A percentile compares a stretch with the other conserved stretches of the same genome.
Evolutionary conservation across 1,140 invertebrate species (phyloP).

Genomic region (Drosophila sproati): DNA sequence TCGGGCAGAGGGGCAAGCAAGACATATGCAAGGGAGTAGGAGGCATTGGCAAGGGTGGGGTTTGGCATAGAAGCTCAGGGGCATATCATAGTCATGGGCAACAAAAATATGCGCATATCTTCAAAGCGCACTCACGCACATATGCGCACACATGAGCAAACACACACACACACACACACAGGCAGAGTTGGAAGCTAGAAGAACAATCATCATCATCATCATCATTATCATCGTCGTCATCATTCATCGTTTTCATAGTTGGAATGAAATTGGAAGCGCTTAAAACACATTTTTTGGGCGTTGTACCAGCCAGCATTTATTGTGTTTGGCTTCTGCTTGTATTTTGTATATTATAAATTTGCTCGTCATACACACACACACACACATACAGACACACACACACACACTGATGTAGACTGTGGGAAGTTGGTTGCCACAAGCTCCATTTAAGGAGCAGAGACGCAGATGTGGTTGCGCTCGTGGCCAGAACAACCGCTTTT

Average conservation of each 20-base stretch:
- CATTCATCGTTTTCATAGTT: slow-evolving; percentile 27
- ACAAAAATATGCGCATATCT: slow-evolving; percentile 38
- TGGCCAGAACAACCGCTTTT: neutral
- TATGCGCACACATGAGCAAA: neutral
- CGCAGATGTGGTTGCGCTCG: neutral
- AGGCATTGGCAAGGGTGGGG: neutral
- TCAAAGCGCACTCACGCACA: slow-evolving; percentile 26
- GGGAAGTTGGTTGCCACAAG: slow-evolving; percentile 12
- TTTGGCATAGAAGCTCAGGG: neutral
- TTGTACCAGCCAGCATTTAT: slow-evolving; percentile 25
- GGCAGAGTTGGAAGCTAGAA: neutral
- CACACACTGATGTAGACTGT: neutral
- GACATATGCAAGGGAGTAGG: neutral
- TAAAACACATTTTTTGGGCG: slow-evolving; percentile 43
- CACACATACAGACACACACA: slow-evolving; percentile 16
- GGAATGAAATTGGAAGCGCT: slow-evolving; percentile 21
- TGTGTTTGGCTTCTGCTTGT: slow-evolving; percentile 6
- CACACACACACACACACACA: slow-evolving; percentile 11
- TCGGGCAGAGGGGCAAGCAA: no score
- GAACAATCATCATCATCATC: slow-evolving; percentile 3
- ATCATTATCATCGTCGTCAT: slow-evolving; percentile 1
- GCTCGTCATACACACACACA: slow-evolving; percentile 6
- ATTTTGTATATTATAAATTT: slow-evolving; percentile 21
- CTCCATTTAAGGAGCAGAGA: slow-evolving; percentile 1
- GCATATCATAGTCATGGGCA: slow-evolving; percentile 16